Evolutionary conservation across 2,888 invertebrate genomes (phyloP), one percentile per base, ranked within the genome.

Genomic region (Heliconius ethilla): DNA sequence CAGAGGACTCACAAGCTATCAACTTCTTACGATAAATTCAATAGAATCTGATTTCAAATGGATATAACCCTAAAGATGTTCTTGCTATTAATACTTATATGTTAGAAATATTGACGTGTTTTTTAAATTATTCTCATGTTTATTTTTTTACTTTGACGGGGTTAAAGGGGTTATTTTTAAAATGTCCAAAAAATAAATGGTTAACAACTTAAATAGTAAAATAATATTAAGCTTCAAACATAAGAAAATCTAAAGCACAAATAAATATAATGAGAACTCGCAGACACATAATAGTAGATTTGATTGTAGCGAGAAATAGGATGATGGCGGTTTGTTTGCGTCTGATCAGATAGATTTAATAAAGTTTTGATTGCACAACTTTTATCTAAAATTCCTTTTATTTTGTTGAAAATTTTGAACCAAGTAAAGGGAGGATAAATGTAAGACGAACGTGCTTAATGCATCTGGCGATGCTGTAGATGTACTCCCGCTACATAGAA

Each of bases 311-410:
- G 25, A 40, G 74, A 63, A 74, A 74, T 74, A 63, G 11, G 18
- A 63, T 63, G 40, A 74, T 63, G 27, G 62, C 27, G 18, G 37
- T 73, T 63, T 63, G 63, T 62, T 45, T 63, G 40, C 25, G 27
- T 63, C 63, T 63, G 74, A 74, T 74, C 74, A 65, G 40, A 74
- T 63, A 63, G 27, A 45, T 72, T 72, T 72, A 72, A 72, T 72
- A 72, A 72, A 72, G 72, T 72, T 72, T 72, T 37, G 72, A 72
- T 72, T 72, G 59, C 25, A 55, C n/a, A 25, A 72, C 37, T 59
- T 72, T 59, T 37, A 59, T 33, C 59, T n/a, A 59, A 72, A 33
- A 59, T 59, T 59, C 25, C 25, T 45, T 72, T 72, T 72, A 72
- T 72, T 72, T 59, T 72, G 22, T 33, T 15, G 29, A 72, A 72